Evolutionary conservation across 2,888 invertebrate genomes (phyloP), one percentile per base, ranked within the genome.

Genomic region (Carcina quercana): DNA sequence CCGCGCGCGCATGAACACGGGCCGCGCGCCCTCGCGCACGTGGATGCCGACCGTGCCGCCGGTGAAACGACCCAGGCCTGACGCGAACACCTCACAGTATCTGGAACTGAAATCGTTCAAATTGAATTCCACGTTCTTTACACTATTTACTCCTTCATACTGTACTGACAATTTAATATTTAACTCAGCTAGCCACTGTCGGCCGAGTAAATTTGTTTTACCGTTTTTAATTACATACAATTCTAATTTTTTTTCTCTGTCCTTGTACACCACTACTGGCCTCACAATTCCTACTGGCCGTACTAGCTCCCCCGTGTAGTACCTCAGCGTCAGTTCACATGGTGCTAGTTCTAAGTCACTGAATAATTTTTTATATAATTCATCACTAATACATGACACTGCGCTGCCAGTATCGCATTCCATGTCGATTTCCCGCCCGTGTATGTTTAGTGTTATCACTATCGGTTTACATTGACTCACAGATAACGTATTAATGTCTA

Each of bases 401-500:
- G 37, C 37, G 22, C 40, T 37, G 10, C 40, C 40, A 3, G 40
- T 40, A n/a, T 40, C 40, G 20, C 35, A 37, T 17, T 40, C 40
- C 35, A 40, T 35, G 10, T 12, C 14, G 1, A 40, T n/a, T 2
- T 19, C 8, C 14, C 14, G 8, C 5, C 13, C 25, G n/a, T 25
- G 5, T 7, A 25, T 13, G 5, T 13, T 25, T n/a, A 25, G 11
- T 13, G 25, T 11, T 7, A 25, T 13, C 2, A 25, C 5, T 13
- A 25, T 25, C 13, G 25, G 25, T 13, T 13, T 25, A 25, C 25
- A 25, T 13, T 25, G 25, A 5, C 4, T n/a, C 5, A 25, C n/a
- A 5, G 25, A 13, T 13, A 25, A 25, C n/a, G 12, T 12, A n/a
- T 25, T 25, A 13, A 13, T 6, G 13, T 25, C 10, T 14, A 26